Base-by-base conservation (phyloP, 2,797 vertebrate species). In the Chromobotia macracanthus region DNA sequence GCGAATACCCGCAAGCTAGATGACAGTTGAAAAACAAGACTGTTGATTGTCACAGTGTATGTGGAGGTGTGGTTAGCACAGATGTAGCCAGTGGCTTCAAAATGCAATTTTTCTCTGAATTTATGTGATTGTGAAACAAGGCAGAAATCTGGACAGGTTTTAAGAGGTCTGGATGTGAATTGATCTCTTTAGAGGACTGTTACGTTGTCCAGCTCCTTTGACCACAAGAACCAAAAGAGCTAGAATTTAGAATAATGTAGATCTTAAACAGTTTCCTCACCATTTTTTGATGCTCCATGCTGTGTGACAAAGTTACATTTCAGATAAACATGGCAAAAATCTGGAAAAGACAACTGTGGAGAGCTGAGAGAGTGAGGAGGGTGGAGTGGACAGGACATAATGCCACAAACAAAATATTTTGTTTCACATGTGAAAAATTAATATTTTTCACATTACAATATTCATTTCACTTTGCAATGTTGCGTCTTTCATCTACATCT, bases 401-500 rank as follows among this genome's bases (percentile, higher is more conserved):
- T 12, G 16, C n/a, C 31, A 67, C 38, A 64, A 12, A 70, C 41
- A 13, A 61, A 81, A n/a, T n/a, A n/a, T n/a, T n/a, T n/a, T n/a
- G n/a, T n/a, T n/a, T n/a, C n/a, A n/a, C n/a, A n/a, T n/a, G n/a
- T n/a, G n/a, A n/a, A n/a, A n/a, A n/a, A n/a, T n/a, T n/a, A n/a
- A n/a, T n/a, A n/a, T n/a, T n/a, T n/a, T n/a, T n/a, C n/a, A n/a
- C n/a, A n/a, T n/a, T n/a, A n/a, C n/a, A n/a, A n/a, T n/a, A n/a
- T n/a, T n/a, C n/a, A 61, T n/a, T 31, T 21, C 50, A 51, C 41
- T 69, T 18, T 75, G 8, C 2, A 28, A 21, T 46, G 44, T 25
- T 5, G 0, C 72, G 77, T 80, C 78, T 79, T 35, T 77, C 77
- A 60, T 78, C 18, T 78, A 71, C 10, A 77, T 71, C 81, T 81